Evolutionary conservation across 2,797 vertebrate species (phyloP), one percentile per base, ranked within the genome.

Genomic region (Hypotaenidia okinawae): DNA sequence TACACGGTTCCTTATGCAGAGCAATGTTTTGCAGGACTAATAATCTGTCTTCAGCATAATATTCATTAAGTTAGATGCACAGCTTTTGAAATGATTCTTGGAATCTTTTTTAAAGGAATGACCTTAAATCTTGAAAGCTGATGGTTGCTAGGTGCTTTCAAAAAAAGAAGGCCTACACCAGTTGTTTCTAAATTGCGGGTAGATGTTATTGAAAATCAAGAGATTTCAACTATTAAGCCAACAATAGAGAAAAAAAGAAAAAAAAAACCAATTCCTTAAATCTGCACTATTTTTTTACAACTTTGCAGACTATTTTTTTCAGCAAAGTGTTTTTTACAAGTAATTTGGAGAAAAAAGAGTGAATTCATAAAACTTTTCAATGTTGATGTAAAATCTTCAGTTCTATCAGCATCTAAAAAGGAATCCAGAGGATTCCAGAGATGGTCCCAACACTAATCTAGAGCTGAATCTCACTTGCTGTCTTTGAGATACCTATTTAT

Each of bases 401-500:
- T 66, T 51, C 55, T 57, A 55, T 18, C 11, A 28, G 10, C 30
- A 87, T 33, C 55, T 43, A 27, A 73, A 74, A 61, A 63, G 24
- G 32, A 45, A 18, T 72, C 16, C 12, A 25, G 30, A 75, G 11
- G 13, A 76, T 30, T 57, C 14, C 66, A 81, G 89, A 96, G 57
- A 67, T 63, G 69, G 35, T 79, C 51, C 11, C 54, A 76, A 45
- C 54, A 18, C 10, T 89, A 73, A 64, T 86, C 49, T 52, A 52
- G 77, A 74, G 39, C 87, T 37, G 52, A 89, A 72, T 69, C 62
- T 90, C 32, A 25, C 51, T 89, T 82, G 39, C 16, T 80, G 24
- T 58, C 72, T 85, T 94, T 74, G 37, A 95, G 73, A 41, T 92
- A 84, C 47, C 47, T 73, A 18, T 72, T 90, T 88, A 75, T 68